phyloP scores from a whole-genome alignment of 2,113 vertebrate genomes.

The Caracal caracal region DNA sequence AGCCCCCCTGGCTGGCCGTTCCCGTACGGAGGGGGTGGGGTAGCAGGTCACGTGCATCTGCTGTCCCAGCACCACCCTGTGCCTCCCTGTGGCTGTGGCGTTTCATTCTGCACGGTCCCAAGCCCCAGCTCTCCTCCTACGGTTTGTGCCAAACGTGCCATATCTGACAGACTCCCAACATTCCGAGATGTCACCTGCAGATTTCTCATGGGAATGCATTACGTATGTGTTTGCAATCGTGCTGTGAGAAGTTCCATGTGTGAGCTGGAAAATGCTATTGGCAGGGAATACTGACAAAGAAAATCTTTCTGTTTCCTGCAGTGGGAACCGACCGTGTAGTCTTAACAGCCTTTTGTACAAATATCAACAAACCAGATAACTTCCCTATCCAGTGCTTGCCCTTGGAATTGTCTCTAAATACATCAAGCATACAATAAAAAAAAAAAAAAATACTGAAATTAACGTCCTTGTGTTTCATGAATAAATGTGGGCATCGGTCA shows the following conservation, averaged over 20 bases:
- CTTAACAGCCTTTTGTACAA: slow-evolving; percentile 71
- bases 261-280: slow-evolving; percentile 63
- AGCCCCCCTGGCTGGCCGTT: neutral
- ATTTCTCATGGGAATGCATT: slow-evolving; percentile 61
- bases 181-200: slow-evolving; percentile 12
- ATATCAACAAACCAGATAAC: slow-evolving; percentile 5
- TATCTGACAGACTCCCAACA: neutral
- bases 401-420: slow-evolving; percentile 61
- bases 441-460: slow-evolving; percentile 7
- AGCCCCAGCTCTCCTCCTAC: neutral
- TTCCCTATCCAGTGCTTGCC: slow-evolving; percentile 66
- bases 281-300: slow-evolving; percentile 67
- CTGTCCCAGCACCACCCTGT: neutral
- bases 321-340: slow-evolving; percentile 29
- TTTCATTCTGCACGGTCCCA: neutral
- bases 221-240: slow-evolving; percentile 51
- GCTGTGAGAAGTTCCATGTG: slow-evolving; percentile 52
- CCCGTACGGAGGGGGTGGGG: fast-evolving
- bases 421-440: slow-evolving; percentile 72
- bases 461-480: neutral
- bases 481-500: neutral
- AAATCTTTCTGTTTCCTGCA: slow-evolving; percentile 45
- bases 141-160: slow-evolving; percentile 33
- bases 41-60: neutral
- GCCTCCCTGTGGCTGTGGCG: neutral